phyloP scores from a whole-genome alignment of 2,797 vertebrate genomes.

The Esox masquinongy region DNA sequence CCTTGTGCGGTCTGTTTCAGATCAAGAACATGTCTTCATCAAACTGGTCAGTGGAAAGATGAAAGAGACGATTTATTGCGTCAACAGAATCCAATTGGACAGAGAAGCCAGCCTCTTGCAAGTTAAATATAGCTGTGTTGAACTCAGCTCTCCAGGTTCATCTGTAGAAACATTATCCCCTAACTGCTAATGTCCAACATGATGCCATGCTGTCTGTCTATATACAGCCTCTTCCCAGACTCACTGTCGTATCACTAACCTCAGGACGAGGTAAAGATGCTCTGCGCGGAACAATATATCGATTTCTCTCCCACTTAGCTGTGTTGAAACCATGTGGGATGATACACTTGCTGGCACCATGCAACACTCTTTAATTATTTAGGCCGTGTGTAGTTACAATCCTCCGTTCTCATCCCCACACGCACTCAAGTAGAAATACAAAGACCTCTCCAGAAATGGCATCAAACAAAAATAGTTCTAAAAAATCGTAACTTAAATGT shows the following conservation, averaged over 20 bases:
- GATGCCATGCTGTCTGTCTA: conserved; percentile 37
- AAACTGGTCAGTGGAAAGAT: conserved; percentile 29
- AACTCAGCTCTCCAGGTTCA: not conserved
- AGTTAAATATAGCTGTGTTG: not conserved
- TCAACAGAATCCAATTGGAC: conserved; percentile 27
- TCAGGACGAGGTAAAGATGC: not conserved
- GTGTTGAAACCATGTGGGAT: conserved; percentile 29
- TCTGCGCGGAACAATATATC: conserved; percentile 24
- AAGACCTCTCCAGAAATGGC: conserved; percentile 2
- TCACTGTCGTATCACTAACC: not conserved
- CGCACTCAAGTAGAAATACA: conserved; percentile 36
- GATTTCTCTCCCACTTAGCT: conserved; percentile 26
- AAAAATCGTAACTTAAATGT: conserved; percentile 8
- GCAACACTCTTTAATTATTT: conserved; percentile 58
- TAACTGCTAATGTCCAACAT: conserved; percentile 10
- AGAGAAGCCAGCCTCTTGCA: not conserved
- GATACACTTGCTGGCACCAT: conserved; percentile 16
- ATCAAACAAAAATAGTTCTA: not conserved
- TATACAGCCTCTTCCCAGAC: conserved; percentile 32
- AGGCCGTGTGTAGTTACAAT: conserved; percentile 39
- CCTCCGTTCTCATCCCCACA: conserved; percentile 42
- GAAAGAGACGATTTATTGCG: conserved; percentile 51
- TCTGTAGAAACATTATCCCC: not conserved
- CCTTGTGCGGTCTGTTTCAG: not conserved
- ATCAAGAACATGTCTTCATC: conserved; percentile 26